phyloP scores from a whole-genome alignment of 2,797 vertebrate species.

The Cirrhinus molitorella region DNA sequence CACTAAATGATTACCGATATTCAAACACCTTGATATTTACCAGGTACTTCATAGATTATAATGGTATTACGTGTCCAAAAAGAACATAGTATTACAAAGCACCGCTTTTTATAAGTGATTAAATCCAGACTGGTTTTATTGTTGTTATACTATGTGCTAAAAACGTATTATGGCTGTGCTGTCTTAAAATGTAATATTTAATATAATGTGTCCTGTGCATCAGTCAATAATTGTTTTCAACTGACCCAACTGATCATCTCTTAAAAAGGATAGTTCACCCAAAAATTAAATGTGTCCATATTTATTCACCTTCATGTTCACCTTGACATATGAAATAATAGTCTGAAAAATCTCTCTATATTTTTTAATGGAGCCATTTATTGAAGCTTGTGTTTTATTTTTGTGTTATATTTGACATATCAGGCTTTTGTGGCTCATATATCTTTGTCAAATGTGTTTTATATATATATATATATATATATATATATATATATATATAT shows the following conservation, averaged over 20 bases:
- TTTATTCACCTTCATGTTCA: neutral
- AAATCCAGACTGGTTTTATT: neutral
- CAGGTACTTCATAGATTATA: neutral
- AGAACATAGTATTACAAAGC: neutral
- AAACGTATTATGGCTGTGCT: neutral
- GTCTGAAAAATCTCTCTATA: neutral
- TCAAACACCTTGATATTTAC: neutral
- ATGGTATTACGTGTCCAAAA: neutral
- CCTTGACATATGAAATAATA: neutral
- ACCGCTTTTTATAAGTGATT: neutral
- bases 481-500: too few relatives aligned
- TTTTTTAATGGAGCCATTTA: neutral
- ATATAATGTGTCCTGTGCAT: constrained; percentile 1
- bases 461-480: too few relatives aligned
- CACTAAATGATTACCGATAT: constrained; percentile 2
- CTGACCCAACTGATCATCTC: neutral
- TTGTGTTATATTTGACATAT: neutral
- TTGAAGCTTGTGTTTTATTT: neutral
- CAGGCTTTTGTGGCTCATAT: neutral
- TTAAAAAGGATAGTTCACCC: constrained; percentile 4
- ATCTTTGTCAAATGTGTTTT: too few relatives aligned
- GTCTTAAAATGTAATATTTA: constrained; percentile 29
- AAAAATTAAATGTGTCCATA: neutral
- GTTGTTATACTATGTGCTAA: constrained; percentile 18
- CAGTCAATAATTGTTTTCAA: constrained; percentile 8